Base-by-base conservation (phyloP, 2,888 invertebrate species). In the Brenthis daphne region DNA sequence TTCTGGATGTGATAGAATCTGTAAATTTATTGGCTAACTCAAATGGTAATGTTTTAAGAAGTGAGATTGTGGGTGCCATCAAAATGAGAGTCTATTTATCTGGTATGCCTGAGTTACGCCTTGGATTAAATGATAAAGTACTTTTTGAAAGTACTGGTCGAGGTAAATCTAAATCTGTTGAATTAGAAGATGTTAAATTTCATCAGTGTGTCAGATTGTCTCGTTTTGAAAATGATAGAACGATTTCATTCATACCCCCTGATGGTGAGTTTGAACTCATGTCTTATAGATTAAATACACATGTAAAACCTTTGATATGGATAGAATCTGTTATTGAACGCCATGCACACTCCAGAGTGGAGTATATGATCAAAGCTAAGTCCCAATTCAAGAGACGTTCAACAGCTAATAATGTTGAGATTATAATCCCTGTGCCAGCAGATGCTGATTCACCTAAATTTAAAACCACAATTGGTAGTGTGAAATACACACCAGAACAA, bases 391-490 rank as follows among this genome's bases (percentile, higher is more conserved):
- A 99, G 85, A 94, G 99, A 50, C 95, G 99, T 60, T 99, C 99
- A 0, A 99, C 99, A 0, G 99, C 99, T 0, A 99, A 99, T 85
- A 99, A 99, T 92, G 99, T 99, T 56, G 99, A 99, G 90, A 99
- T 99, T 75, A 96, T 98, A 43, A 98, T 99, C 80, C 98, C 98
- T 0, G 98, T 98, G 57, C 98, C 98, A 37, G 96, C 96, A 66
- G 99, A 99, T 94, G 99, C 99, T 0, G 99, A 99, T 86, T 98
- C 99, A 2, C 99, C 99, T 0, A 99, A 99, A 89, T 99, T 99
- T 86, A 99, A 99, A 85, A 98, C 99, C 0, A 98, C 98, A 0
- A 97, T 99, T 76, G 99, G 99, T 55, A 98, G 97, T 86, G 99
- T 98, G 33, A 98, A 98, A 85, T 99, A 99, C 88, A 97, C 98